Evolutionary conservation across 2,888 invertebrate genomes (phyloP), one percentile per base, ranked within the genome.

Genomic region (Xylocampa areola): DNA sequence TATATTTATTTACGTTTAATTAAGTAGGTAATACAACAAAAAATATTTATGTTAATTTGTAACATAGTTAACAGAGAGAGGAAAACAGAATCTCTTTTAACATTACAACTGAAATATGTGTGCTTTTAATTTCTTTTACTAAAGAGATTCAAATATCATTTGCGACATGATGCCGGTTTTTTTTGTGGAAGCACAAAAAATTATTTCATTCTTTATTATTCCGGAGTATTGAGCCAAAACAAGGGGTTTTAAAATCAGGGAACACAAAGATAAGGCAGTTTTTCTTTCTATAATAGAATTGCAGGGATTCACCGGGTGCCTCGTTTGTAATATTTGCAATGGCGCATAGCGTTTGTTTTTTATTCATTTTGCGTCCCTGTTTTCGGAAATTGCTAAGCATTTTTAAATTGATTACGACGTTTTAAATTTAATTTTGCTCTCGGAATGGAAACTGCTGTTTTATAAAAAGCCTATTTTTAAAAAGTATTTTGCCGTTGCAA

Each of bases 131-230:
- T 59, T 65, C 39, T 39, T 50, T 65, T 50, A 33, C 65, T 61
- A 48, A 60, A 64, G 51, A 67, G 59, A 71, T 64, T 69, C 73
- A 66, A 74, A 73, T 72, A 75, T 69, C 49, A 71, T 62, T 55
- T 59, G 47, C 53, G 54, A 77, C 77, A 70, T 72, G 67, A 77
- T 72, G 70, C 67, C 61, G 54, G 51, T 49, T 57, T 0, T 48
- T 71, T 65, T 48, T 54, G 47, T 29, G 50, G 27, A 25, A 58
- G 37, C 49, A 66, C 7, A 66, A 69, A 75, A 75, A 77, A 76
- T 73, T 76, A 64, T 74, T 79, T 78, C 66, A 74, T 68, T 73
- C 69, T 73, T 76, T 73, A 74, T 77, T 76, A 77, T 77, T 66
- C 62, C 66, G 48, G 64, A 75, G 63, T 73, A 78, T 76, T 72